Evolutionary conservation across 1,140 invertebrate genomes (phyloP), one percentile per base, ranked within the genome.

Genomic region (Hylyphantes graminicola): DNA sequence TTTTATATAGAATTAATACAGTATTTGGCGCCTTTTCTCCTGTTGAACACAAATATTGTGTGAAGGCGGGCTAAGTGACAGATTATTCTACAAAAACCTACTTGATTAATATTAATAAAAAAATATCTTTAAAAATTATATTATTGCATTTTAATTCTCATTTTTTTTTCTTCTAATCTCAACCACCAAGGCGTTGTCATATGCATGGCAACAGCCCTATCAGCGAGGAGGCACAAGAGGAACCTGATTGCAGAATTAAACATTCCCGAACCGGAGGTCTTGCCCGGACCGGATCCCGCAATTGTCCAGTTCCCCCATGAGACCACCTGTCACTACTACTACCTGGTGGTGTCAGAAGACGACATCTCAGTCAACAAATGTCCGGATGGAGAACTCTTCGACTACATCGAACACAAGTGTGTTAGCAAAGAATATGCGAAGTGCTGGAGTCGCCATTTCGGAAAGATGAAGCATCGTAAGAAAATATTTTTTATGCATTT

Each of bases 271-370:
- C 35, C 35, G 35, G 35, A 35, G 35, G 35, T 65, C 50, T 64
- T 50, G 75, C 77, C 77, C 15, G 64, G 17, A n/a, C 77, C 65
- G 4, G 21, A 79, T 35, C 17, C 48, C 13, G 57, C 48, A 19
- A 68, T 79, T 12, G 19, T n/a, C n/a, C 61, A 15, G 5, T 68
- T 68, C 59, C 77, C 77, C 7, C 77, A 79, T 35, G 64, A 70
- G 12, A 68, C 21, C 35, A 48, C 61, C 2, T 79, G 77, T 17
- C 54, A 68, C 59, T n/a, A 68, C 9, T 79, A 48, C 54, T 79
- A 79, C 19, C 19, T 54, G 5, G 19, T 19, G n/a, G 11, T 65
- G 3, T 55, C 77, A 6, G 77, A 79, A 21, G 53, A 70, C 9
- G 61, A 55, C 17, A 55, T 70, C 35, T 53, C 77, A 8, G 11